Evolutionary conservation across 1,140 invertebrate species (phyloP), one percentile per base, ranked within the genome.

Genomic region (Dufourea novaeangliae): DNA sequence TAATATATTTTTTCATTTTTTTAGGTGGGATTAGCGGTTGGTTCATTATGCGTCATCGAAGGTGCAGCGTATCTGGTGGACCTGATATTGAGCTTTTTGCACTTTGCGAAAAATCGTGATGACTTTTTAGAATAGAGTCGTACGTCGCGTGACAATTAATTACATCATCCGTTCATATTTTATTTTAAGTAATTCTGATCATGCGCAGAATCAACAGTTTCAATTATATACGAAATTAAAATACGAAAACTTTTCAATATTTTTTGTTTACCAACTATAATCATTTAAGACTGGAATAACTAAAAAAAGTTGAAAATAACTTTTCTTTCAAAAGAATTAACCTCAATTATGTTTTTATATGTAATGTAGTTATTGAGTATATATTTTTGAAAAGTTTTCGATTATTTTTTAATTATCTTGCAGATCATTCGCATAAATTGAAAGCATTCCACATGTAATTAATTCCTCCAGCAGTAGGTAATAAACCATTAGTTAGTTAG

Each of bases 61-160:
- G 96, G 96, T 22, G 96, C 96, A 1, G 91, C 95, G 0, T 97
- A 97, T 89, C 92, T 97, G 8, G 86, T 96, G 3, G 96, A 97
- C 81, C 95, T 95, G 1, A 95, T 96, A 8, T 88, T 97, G 44
- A 94, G 95, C 54, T 95, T 96, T 70, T 93, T 96, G 71, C 95
- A 96, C 83, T 95, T 94, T 82, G 94, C 94, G 20, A 95, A 96
- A 39, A 27, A 29, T 8, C 41, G 32, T 1, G 66, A 69, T 1
- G 52, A 69, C n/a, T 27, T 50, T 20, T 27, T 68, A n/a, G 89
- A 94, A 95, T 61, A 93, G 94, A 79, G 90, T 90, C 50, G 22
- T 66, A 50, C 62, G 76, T 39, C 34, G 11, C 32, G 20, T 68
- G 32, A 54, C 22, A 64, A 41, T 39, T 14, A 41, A 5, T 34